phyloP scores from a whole-genome alignment of 2,113 vertebrate species.

The Gnathonemus echidnorhynchus region DNA sequence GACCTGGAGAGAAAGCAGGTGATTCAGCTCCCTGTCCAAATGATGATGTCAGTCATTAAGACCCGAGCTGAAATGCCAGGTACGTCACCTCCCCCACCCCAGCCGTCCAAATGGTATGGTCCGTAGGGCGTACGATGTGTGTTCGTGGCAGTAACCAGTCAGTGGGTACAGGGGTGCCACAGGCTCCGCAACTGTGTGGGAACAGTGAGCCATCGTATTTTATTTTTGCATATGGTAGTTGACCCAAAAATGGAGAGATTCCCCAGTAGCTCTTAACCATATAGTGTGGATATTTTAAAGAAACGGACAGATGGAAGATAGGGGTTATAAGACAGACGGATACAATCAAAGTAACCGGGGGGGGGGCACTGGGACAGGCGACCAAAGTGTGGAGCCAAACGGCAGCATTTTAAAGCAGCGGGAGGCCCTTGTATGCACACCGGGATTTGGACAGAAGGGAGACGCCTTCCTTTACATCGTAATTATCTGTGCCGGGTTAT shows the following conservation, averaged over 20 bases:
- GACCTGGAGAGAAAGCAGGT: slow-evolving; percentile 9
- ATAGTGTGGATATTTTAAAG: not conserved
- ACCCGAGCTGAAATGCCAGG: not conserved
- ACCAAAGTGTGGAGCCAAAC: not conserved
- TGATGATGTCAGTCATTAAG: slow-evolving; percentile 1
- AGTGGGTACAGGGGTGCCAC: not conserved
- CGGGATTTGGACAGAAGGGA: not conserved
- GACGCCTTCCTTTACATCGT: not conserved
- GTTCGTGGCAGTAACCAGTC: not conserved
- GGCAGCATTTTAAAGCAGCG: not conserved
- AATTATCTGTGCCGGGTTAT: slow-evolving; percentile 1
- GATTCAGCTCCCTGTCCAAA: slow-evolving; percentile 7
- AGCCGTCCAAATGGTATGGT: not conserved
- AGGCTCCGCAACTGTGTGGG: not conserved
- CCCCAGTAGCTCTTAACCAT: not conserved
- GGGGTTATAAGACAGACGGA: not conserved
- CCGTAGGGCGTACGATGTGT: not conserved
- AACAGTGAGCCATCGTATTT: not conserved
- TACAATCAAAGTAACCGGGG: not conserved
- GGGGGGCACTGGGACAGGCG: not conserved
- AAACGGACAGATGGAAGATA: not conserved
- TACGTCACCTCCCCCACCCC: not conserved
- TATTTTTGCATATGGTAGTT: not conserved
- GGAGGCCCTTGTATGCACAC: not conserved
- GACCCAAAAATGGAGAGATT: not conserved